A percentile compares a stretch with the other conserved stretches of the same genome.
Evolutionary conservation across 2,888 invertebrate genomes (phyloP).

Genomic region (Eustalomyia histrio): DNA sequence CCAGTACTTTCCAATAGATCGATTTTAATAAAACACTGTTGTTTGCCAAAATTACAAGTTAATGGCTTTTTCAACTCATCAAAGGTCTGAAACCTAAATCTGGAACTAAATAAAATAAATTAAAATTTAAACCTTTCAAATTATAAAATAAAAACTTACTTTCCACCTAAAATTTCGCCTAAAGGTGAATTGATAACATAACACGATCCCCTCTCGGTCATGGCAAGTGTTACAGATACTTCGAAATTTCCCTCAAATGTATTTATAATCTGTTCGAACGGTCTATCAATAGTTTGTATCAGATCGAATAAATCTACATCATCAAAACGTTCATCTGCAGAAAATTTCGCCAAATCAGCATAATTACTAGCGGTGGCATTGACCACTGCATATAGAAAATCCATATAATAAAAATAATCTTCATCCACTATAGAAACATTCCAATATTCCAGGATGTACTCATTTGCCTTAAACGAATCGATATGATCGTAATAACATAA

Average conservation of each 20-base stretch:
- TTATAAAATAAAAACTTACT: constrained; percentile 65
- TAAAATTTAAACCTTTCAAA: neutral
- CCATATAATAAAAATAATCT: constrained; percentile 80
- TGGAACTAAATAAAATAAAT: constrained; percentile 13
- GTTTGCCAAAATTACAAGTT: constrained; percentile 76
- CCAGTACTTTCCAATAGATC: constrained; percentile 76
- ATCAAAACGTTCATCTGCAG: constrained; percentile 78
- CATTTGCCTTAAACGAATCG: constrained; percentile 74
- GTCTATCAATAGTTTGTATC: constrained; percentile 70
- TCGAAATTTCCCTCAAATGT: constrained; percentile 70
- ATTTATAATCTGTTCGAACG: constrained; percentile 73
- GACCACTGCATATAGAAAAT: constrained; percentile 79
- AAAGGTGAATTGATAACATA: constrained; percentile 83
- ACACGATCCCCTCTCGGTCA: constrained; percentile 85
- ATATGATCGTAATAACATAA: constrained; percentile 77
- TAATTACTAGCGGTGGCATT: constrained; percentile 80
- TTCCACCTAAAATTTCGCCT: constrained; percentile 70
- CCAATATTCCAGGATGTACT: constrained; percentile 77
- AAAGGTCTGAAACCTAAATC: constrained; percentile 26
- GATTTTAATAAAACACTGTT: constrained; percentile 77
- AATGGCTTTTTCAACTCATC: constrained; percentile 69
- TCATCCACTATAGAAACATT: constrained; percentile 77
- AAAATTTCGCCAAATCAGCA: constrained; percentile 76
- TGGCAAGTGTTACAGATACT: constrained; percentile 77
- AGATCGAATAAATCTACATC: constrained; percentile 79